Conservation (phyloP, 2,888 invertebrate genomes). For the Lumbricus terrestris region DNA sequence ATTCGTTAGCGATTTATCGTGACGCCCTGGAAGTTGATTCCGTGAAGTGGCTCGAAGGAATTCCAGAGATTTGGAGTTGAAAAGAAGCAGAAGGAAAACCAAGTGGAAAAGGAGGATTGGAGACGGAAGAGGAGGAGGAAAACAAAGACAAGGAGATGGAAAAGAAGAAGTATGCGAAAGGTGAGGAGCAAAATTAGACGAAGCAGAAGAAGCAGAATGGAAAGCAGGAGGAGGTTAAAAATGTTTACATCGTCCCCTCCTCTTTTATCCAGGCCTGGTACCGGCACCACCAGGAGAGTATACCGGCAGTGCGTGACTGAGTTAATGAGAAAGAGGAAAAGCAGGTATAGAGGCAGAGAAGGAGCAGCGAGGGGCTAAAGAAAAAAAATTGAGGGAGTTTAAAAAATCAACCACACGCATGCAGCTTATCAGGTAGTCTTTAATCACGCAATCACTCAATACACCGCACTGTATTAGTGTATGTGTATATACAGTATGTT, state of each 20-base stretch:
- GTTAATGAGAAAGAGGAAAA: no score
- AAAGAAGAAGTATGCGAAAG: not conserved
- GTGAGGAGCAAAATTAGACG: no score
- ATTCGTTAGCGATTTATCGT: not conserved
- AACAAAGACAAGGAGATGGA: not conserved
- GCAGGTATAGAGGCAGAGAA: not conserved
- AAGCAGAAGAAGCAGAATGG: not conserved
- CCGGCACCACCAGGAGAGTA: no score
- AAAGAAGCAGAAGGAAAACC: not conserved
- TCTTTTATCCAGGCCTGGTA: no score
- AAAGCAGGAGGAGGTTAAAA: no score
- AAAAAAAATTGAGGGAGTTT: not conserved
- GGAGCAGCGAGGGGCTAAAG: not conserved
- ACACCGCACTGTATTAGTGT: not conserved
- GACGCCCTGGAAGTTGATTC: no score
- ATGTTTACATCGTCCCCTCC: no score
- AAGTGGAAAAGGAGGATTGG: not conserved
- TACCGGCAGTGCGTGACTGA: no score
- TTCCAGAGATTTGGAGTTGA: not conserved
- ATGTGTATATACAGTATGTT: no score
- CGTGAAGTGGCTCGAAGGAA: not conserved
- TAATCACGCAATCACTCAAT: not conserved
- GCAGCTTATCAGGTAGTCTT: not conserved
- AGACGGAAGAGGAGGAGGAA: not conserved
- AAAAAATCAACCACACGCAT: not conserved